These are phyloP conservation scores for Capreolus pygargus DNA, from an alignment of 2,113 vertebrate genomes.

Conservation along the genomic window DNA sequence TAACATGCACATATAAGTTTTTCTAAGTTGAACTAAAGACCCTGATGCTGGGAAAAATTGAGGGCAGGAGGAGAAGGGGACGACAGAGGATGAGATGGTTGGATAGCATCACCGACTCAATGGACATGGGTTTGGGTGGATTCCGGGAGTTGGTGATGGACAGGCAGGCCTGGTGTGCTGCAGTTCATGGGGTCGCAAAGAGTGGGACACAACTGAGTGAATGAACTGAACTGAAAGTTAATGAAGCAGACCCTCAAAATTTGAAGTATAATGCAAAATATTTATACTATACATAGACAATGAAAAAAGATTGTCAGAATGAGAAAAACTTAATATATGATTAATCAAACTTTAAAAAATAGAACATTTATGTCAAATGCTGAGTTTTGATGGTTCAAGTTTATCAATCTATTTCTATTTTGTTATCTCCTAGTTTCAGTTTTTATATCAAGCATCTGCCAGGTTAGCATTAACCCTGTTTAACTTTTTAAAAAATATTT, in stretches of 20 bases:
- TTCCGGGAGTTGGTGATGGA: background rate
- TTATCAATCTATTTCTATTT: background rate
- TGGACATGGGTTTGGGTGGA: background rate
- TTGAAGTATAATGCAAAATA: background rate
- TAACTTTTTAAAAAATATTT: slow-evolving; percentile 17
- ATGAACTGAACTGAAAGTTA: background rate
- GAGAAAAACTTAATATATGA: background rate
- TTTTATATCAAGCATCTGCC: background rate
- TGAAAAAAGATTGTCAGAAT: background rate
- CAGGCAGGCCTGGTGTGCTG: background rate
- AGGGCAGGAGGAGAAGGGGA: background rate
- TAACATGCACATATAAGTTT: background rate
- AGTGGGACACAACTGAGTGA: background rate
- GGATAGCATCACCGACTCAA: background rate
- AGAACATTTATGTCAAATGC: background rate
- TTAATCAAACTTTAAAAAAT: background rate
- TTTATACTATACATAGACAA: background rate
- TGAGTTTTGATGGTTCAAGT: background rate
- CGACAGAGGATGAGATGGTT: background rate
- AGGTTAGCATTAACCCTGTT: background rate
- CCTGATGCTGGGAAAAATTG: background rate
- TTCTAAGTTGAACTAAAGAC: background rate
- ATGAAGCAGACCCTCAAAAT: background rate
- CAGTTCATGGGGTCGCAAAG: background rate
- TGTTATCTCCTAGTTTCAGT: background rate